Percentiles rank a stretch among this genome's conserved stretches.
These are phyloP conservation scores for Poecile montanus DNA, from an alignment of 2,797 vertebrate species.

Conservation along the genomic window DNA sequence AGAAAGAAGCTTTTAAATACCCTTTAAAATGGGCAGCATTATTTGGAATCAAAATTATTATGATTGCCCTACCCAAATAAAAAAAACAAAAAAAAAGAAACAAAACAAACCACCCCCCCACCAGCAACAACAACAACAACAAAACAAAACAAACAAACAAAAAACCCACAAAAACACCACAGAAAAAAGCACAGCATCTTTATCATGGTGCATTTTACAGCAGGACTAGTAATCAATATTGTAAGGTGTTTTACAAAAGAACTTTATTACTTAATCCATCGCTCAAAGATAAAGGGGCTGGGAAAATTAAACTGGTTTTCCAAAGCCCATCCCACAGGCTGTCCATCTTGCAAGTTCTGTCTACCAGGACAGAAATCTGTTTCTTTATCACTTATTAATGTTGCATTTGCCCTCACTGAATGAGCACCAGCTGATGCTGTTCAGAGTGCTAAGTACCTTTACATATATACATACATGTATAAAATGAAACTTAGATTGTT, in stretches of 20 bases:
- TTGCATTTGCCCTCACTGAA: not conserved
- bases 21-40: fast-evolving
- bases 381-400: not conserved
- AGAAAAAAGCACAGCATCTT: not conserved
- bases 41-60: not conserved
- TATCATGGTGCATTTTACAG: not conserved
- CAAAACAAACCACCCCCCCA: too few relatives aligned
- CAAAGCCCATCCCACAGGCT: not conserved
- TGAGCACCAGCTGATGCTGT: not conserved
- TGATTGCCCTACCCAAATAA: not conserved
- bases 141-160: not conserved
- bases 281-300: not conserved
- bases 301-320: not conserved
- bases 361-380: not conserved
- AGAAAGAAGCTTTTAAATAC: not conserved
- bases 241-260: not conserved
- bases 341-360: not conserved
- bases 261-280: not conserved
- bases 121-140: too few relatives aligned
- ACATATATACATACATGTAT: fast-evolving
- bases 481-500: not conserved
- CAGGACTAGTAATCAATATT: not conserved
- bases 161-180: not conserved
- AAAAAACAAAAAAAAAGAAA: not conserved
- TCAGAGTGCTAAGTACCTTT: fast-evolving